Conservation (phyloP, 1,140 invertebrate genomes). For the Solenopsis invicta region DNA sequence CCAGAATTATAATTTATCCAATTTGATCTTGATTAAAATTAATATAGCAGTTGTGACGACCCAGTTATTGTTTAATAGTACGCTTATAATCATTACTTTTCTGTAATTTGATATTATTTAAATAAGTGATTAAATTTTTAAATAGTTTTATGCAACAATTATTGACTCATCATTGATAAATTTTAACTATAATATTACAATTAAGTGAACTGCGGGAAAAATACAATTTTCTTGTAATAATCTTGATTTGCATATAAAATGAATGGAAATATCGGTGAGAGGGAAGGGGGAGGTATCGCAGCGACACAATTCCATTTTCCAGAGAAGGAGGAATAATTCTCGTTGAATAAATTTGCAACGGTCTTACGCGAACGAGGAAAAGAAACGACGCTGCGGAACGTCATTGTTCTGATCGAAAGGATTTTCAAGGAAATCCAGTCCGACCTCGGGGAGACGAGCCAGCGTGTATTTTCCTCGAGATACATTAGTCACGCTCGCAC, state of each 20-base stretch:
- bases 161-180: background rate
- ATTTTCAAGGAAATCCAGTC: constrained; percentile 55
- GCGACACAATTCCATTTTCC: background rate
- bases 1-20: background rate
- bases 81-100: background rate
- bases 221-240: background rate
- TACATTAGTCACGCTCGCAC: constrained; percentile 43
- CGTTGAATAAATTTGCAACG: constrained; percentile 23
- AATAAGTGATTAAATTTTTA: background rate
- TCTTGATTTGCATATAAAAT: background rate
- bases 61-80: background rate
- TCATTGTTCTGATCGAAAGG: constrained; percentile 41
- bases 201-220: background rate
- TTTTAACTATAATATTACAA: background rate
- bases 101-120: background rate
- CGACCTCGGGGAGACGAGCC: constrained; percentile 10
- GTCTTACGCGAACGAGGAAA: background rate
- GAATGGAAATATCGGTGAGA: constrained; percentile 6
- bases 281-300: background rate
- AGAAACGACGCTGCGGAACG: constrained; percentile 25
- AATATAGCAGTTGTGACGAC: background rate
- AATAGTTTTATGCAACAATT: background rate
- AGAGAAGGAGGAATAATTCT: constrained; percentile 6
- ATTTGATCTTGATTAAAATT: background rate
- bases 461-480: constrained; percentile 27